A percentile compares a stretch with the other conserved stretches of the same genome.
These are phyloP conservation scores for Cerastis leucographa DNA, from an alignment of 2,888 invertebrate genomes.

Conservation along the genomic window DNA sequence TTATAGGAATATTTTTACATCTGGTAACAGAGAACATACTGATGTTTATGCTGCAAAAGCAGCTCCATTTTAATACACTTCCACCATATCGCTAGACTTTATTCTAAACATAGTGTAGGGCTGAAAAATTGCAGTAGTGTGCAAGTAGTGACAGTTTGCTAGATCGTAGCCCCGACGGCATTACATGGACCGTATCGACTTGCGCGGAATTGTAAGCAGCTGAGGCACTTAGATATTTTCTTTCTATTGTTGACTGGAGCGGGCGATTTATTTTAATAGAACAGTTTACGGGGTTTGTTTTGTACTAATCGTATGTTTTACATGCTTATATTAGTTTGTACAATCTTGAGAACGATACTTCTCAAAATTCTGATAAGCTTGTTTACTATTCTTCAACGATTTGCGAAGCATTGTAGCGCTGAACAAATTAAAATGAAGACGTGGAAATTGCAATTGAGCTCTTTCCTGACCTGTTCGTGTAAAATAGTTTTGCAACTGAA, in stretches of 20 bases:
- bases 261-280: slow-evolving; percentile 38
- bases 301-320: not conserved
- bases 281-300: not conserved
- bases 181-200: slow-evolving; percentile 59
- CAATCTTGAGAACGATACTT: not conserved
- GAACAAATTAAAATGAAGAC: not conserved
- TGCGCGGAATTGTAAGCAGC: slow-evolving; percentile 61
- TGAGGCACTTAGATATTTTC: slow-evolving; percentile 46
- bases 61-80: slow-evolving; percentile 19
- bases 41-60: slow-evolving; percentile 8
- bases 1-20: not conserved
- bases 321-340: not conserved
- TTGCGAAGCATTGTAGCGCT: not conserved
- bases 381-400: too few relatives aligned
- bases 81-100: slow-evolving; percentile 17
- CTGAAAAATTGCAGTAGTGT: slow-evolving; percentile 51
- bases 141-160: slow-evolving; percentile 62
- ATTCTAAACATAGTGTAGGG: slow-evolving; percentile 43
- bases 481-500: not conserved
- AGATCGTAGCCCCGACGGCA: slow-evolving; percentile 57
- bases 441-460: not conserved
- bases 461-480: not conserved
- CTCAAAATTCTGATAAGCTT: too few relatives aligned
- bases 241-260: slow-evolving; percentile 20
- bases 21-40: not conserved